Base-by-base conservation (phyloP, 2,888 invertebrate species). In the Pseudolycoriella hygida region DNA sequence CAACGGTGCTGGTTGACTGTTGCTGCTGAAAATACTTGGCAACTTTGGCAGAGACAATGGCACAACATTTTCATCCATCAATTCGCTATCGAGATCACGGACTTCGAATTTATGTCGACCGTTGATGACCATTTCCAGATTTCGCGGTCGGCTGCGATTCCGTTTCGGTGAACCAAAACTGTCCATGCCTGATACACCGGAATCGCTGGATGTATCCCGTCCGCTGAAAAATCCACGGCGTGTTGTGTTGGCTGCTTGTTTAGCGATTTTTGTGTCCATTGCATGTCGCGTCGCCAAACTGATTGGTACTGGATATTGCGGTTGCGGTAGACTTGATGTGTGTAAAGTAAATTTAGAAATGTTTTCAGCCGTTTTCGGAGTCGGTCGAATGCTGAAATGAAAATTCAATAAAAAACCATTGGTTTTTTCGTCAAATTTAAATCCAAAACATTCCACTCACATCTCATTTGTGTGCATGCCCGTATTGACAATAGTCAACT, bases 71-170 rank as follows among this genome's bases (percentile, higher is more conserved):
- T 64, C 65, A 47, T 64, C 61, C n/a, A 64, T 66, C 2, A 60
- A 52, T 38, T 73, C 71, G n/a, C 19, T 37, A 12, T 57, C 48
- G 42, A 79, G 64, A 55, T 85, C 84, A 20, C 77, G 66, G 2
- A 85, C 76, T 52, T 85, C 83, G 62, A 85, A 86, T 52, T 73
- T 78, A 55, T 82, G 80, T 0, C 79, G 69, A 40, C 77, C 79
- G 37, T 71, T 73, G 64, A 83, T 76, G 31, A 81, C 74, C 73
- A 84, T 77, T 60, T 81, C 77, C 38, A 84, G 63, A 58, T 78
- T 80, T 43, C 84, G 69, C 1, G 79, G 76, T 49, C 78, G 73
- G 6, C 71, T 15, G 2, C 43, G 34, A 34, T 32, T 31, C 18
- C 62, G 56, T 44, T 59, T 56, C 10, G 62, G 60, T 18, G 64